A percentile compares a stretch with the other conserved stretches of the same genome.
phyloP scores from a whole-genome alignment of 1,140 invertebrate species.

The Diorhabda carinulata region DNA sequence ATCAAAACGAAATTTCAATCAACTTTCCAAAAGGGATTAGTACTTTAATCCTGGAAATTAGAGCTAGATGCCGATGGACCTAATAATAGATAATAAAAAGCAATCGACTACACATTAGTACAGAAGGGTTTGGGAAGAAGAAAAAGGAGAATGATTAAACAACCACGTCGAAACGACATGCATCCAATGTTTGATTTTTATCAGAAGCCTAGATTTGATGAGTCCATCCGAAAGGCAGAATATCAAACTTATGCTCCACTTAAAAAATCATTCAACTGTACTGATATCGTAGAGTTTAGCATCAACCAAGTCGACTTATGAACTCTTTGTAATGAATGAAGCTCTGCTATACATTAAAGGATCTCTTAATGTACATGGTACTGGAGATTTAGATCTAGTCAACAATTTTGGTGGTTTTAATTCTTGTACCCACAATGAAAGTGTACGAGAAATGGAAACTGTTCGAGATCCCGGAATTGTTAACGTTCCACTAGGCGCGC shows the following conservation, averaged over 20 bases:
- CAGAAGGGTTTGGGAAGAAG: too few relatives aligned
- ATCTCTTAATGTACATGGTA: slow-evolving; percentile 1
- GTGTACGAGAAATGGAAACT: too few relatives aligned
- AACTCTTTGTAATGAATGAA: slow-evolving; percentile 8
- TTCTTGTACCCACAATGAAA: too few relatives aligned
- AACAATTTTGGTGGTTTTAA: too few relatives aligned
- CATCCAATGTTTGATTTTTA: slow-evolving; percentile 19
- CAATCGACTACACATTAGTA: too few relatives aligned
- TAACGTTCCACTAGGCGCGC: too few relatives aligned
- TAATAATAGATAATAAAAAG: too few relatives aligned
- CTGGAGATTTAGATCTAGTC: background rate
- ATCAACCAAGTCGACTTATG: slow-evolving; percentile 17
- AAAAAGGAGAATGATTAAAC: too few relatives aligned
- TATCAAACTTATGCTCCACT: slow-evolving; percentile 13
- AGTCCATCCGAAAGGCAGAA: slow-evolving; percentile 18
- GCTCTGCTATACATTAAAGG: slow-evolving; percentile 12
- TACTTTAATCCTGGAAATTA: background rate
- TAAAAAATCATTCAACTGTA: slow-evolving; percentile 19
- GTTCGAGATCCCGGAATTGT: too few relatives aligned
- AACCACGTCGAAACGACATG: background rate
- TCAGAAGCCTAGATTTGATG: slow-evolving; percentile 5
- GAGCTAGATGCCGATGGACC: too few relatives aligned
- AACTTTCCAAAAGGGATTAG: slow-evolving; percentile 14
- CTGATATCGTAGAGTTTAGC: slow-evolving; percentile 19
- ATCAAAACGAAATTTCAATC: slow-evolving; percentile 25